Evolutionary conservation across 2,797 vertebrate genomes (phyloP).

Genomic region (Myoxocephalus aenaeus): DNA sequence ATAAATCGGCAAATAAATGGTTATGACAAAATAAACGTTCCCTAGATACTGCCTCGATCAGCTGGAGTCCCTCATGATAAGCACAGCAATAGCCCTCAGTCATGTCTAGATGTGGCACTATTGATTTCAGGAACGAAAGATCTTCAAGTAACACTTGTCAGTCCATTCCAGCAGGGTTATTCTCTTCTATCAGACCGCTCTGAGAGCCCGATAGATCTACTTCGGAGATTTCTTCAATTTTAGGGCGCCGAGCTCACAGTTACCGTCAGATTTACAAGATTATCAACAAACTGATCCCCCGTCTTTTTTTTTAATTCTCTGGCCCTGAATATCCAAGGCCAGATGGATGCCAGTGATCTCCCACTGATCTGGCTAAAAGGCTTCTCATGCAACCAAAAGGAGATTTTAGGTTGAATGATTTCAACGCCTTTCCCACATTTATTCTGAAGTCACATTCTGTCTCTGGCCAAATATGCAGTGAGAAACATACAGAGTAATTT

Average conservation of each 20-base stretch:
- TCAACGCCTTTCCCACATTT: conserved; percentile 10
- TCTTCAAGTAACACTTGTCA: conserved; percentile 33
- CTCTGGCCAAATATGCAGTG: conserved; percentile 29
- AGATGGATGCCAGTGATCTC: conserved; percentile 20
- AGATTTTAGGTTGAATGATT: conserved; percentile 23
- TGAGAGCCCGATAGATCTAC: conserved; percentile 18
- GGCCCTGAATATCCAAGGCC: conserved; percentile 2
- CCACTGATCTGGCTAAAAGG: not conserved
- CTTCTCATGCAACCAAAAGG: not conserved
- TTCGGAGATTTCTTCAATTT: conserved; percentile 45
- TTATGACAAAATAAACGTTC: not conserved
- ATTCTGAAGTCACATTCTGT: conserved; percentile 13
- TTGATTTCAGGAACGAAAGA: conserved; percentile 51
- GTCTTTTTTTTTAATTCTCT: conserved; percentile 16
- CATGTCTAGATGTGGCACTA: conserved; percentile 20
- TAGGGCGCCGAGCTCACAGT: conserved; percentile 7
- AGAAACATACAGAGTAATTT: conserved; percentile 36
- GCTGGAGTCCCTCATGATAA: conserved; percentile 39
- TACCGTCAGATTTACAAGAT: conserved; percentile 47
- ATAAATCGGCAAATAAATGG: conserved; percentile 23
- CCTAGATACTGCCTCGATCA: not conserved
- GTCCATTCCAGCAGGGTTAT: conserved; percentile 16
- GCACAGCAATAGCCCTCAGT: conserved; percentile 25
- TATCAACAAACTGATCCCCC: conserved; percentile 26
- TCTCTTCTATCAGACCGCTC: conserved; percentile 25